Conservation (phyloP, 2,888 invertebrate species). For the Caenorhabditis sp. region DNA sequence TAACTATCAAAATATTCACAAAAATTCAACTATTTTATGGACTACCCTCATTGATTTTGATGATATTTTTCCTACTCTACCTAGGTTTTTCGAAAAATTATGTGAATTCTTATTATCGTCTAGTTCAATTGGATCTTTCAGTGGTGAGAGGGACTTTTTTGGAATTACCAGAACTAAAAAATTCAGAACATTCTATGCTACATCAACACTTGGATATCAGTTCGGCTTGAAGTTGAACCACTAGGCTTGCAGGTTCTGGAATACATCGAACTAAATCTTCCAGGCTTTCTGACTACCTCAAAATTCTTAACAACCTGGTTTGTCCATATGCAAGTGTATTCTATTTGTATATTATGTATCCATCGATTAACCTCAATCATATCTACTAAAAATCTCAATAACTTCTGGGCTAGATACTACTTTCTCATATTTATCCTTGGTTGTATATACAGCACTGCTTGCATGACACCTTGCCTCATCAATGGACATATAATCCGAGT, state of each 20-base stretch:
- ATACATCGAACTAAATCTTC: neutral
- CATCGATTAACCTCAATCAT: neutral
- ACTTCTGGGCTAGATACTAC: neutral
- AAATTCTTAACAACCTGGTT: neutral
- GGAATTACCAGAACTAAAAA: neutral
- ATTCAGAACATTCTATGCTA: slow-evolving; percentile 20
- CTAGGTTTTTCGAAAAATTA: neutral
- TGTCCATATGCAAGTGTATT: neutral
- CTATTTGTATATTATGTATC: neutral
- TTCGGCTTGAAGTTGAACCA: neutral
- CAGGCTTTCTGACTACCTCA: neutral
- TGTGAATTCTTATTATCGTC: neutral
- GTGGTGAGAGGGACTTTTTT: neutral
- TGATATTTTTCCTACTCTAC: neutral
- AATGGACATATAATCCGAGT: neutral
- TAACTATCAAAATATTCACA: neutral
- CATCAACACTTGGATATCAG: slow-evolving; percentile 12
- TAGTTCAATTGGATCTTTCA: neutral
- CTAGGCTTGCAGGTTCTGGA: slow-evolving; percentile 3
- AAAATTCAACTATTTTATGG: neutral
- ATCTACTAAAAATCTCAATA: neutral
- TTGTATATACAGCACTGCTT: neutral
- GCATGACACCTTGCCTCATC: neutral
- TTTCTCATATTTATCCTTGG: neutral
- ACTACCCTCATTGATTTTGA: neutral